These are phyloP conservation scores for Cloeon dipterum DNA, from an alignment of 2,888 invertebrate genomes.

Conservation along the genomic window DNA sequence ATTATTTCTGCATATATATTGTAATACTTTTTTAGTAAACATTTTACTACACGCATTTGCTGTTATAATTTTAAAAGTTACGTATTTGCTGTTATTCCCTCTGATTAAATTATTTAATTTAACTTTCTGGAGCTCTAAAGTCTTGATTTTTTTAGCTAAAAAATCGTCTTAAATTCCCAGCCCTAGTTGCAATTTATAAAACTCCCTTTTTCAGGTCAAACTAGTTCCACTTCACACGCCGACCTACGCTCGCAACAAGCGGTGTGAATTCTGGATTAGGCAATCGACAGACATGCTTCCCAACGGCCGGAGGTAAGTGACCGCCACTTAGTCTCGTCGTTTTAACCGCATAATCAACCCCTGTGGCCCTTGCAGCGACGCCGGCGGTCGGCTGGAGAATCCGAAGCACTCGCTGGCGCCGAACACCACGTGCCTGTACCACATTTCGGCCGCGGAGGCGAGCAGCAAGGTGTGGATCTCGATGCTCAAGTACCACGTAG, in stretches of 20 bases:
- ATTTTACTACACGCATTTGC: too few relatives aligned
- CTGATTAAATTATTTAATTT: too few relatives aligned
- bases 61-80: too few relatives aligned
- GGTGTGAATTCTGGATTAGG: slow-evolving; percentile 69
- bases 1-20: too few relatives aligned
- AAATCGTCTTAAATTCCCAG: too few relatives aligned
- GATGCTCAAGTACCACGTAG: slow-evolving; percentile 64
- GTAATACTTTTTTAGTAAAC: too few relatives aligned
- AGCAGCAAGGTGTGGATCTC: slow-evolving; percentile 57
- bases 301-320: neutral
- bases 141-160: too few relatives aligned
- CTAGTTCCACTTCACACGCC: slow-evolving; percentile 68
- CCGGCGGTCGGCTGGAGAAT: slow-evolving; percentile 38
- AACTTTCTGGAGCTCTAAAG: too few relatives aligned
- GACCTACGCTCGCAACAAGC: slow-evolving; percentile 62
- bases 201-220: slow-evolving; percentile 53
- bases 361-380: slow-evolving; percentile 17
- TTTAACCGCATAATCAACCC: neutral
- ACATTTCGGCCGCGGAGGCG: slow-evolving; percentile 33
- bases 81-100: too few relatives aligned
- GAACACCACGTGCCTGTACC: slow-evolving; percentile 74
- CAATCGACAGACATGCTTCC: slow-evolving; percentile 1
- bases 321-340: too few relatives aligned
- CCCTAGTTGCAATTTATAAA: too few relatives aligned
- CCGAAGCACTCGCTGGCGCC: slow-evolving; percentile 68